These are phyloP conservation scores for Drosophila ercepeae DNA, from an alignment of 1,140 invertebrate species.

Conservation along the genomic window DNA sequence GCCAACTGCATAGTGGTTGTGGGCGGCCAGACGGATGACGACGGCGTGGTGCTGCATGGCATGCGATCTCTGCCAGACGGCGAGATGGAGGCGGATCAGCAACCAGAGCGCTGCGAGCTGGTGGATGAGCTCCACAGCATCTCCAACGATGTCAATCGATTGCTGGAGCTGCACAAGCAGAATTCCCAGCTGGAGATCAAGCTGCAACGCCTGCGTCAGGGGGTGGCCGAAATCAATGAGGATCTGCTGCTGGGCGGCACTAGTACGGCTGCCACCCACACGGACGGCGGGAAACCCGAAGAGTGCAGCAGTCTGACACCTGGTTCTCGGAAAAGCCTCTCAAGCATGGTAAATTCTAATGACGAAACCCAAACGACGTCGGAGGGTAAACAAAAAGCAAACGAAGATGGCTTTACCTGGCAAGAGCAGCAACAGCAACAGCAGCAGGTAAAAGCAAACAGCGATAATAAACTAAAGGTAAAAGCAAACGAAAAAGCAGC, in stretches of 20 bases:
- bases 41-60: conserved; percentile 68
- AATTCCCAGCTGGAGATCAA: conserved; percentile 77
- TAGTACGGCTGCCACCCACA: conserved; percentile 63
- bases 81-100: conserved; percentile 53
- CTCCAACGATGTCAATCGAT: conserved; percentile 79
- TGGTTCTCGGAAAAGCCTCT: conserved; percentile 59
- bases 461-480: conserved; percentile 56
- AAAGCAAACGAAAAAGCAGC: conserved; percentile 16
- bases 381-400: conserved; percentile 34
- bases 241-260: conserved; percentile 63
- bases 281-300: conserved; percentile 45
- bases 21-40: conserved; percentile 73
- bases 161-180: conserved; percentile 74
- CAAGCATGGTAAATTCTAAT: conserved; percentile 66
- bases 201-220: conserved; percentile 71
- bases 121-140: conserved; percentile 74
- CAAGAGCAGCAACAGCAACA: conserved; percentile 6
- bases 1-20: conserved; percentile 82
- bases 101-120: conserved; percentile 65
- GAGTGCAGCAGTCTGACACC: conserved; percentile 40
- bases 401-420: background rate
- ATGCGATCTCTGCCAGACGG: conserved; percentile 65
- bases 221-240: conserved; percentile 81
- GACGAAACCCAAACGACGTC: conserved; percentile 39
- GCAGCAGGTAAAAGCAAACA: conserved; percentile 66